phyloP scores from a whole-genome alignment of 1,140 invertebrate genomes.

The Phocides pigmalion region DNA sequence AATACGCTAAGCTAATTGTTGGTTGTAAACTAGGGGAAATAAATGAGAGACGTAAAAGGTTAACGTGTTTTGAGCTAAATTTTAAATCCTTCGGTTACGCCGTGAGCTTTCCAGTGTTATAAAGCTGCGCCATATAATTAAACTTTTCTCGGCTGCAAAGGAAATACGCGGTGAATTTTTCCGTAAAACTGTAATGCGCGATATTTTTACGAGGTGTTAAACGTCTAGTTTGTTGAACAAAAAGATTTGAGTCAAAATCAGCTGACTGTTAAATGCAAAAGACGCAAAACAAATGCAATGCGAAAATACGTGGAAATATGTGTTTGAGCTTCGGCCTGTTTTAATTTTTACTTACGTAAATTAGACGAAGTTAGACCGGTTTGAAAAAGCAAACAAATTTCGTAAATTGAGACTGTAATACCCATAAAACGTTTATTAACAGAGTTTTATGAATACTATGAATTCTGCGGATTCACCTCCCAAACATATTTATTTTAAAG shows the following conservation, averaged over 20 bases:
- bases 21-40: constrained; percentile 21
- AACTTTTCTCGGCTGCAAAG: constrained; percentile 30
- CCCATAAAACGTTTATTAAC: too few relatives aligned
- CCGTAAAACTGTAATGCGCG: constrained; percentile 25
- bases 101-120: constrained; percentile 24
- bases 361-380: too few relatives aligned
- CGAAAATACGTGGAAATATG: neutral
- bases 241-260: constrained; percentile 20
- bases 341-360: too few relatives aligned
- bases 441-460: too few relatives aligned
- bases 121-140: constrained; percentile 34
- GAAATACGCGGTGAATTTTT: constrained; percentile 26
- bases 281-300: constrained; percentile 13
- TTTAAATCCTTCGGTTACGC: constrained; percentile 29
- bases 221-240: constrained; percentile 25
- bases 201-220: constrained; percentile 34
- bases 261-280: constrained; percentile 12
- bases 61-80: constrained; percentile 27
- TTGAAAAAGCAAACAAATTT: too few relatives aligned
- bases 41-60: constrained; percentile 29
- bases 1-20: constrained; percentile 24
- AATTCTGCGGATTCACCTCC: too few relatives aligned
- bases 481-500: too few relatives aligned
- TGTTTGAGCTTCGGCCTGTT: neutral
- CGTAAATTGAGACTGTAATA: too few relatives aligned